phyloP scores from a whole-genome alignment of 2,113 vertebrate species.

The Actinemys pallida region DNA sequence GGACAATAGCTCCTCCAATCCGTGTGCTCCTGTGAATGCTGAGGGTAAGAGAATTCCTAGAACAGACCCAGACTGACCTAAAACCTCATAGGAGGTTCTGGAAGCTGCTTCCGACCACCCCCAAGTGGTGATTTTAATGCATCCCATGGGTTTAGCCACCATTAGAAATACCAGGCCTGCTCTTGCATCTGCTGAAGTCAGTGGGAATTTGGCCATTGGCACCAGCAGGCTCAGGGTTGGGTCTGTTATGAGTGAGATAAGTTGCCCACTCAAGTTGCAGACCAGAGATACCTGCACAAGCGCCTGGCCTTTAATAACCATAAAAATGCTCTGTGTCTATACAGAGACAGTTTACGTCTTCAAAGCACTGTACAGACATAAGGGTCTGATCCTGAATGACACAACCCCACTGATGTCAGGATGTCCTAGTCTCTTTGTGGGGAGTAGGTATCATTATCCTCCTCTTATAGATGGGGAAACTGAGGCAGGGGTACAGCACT shows the following conservation, averaged over 20 bases:
- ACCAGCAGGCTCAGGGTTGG: background rate
- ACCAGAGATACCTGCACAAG: accelerated
- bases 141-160: background rate
- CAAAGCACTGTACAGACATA: accelerated
- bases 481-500: background rate
- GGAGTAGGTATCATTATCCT: accelerated
- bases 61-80: background rate
- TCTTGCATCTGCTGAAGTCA: background rate
- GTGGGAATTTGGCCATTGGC: no score
- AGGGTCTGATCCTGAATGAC: background rate
- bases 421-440: background rate
- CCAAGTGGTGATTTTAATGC: accelerated
- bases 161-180: background rate
- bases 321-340: background rate
- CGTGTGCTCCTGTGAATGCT: background rate
- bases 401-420: background rate
- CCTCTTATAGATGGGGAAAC: background rate
- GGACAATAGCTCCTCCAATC: background rate
- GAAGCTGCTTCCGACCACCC: background rate
- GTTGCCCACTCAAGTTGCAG: background rate
- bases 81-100: background rate
- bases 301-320: background rate
- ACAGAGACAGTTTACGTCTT: background rate
- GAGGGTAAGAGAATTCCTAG: background rate
- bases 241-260: background rate